phyloP scores from a whole-genome alignment of 2,888 invertebrate genomes.

The Acanthoscelides obtectus region DNA sequence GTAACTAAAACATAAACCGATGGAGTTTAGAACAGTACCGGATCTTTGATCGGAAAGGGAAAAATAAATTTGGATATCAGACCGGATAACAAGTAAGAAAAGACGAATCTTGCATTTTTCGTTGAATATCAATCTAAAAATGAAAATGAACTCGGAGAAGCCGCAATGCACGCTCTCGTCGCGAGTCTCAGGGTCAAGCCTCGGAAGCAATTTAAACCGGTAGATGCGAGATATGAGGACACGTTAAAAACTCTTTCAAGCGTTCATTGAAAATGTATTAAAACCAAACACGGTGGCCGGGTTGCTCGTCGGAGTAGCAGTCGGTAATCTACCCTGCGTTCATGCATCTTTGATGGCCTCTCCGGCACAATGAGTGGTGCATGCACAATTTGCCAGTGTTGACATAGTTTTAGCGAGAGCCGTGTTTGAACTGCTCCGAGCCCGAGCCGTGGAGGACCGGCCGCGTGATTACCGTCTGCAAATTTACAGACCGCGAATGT shows the following conservation, averaged over 20 bases:
- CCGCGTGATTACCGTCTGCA: constrained; percentile 27
- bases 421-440: constrained; percentile 20
- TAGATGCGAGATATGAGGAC: constrained; percentile 28
- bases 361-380: constrained; percentile 43
- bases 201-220: constrained; percentile 22
- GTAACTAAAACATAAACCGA: no score
- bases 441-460: background rate
- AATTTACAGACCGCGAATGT: constrained; percentile 31
- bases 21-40: no score
- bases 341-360: background rate
- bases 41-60: no score
- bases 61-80: no score
- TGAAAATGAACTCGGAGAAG: background rate
- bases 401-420: constrained; percentile 46
- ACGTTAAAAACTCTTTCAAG: constrained; percentile 39
- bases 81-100: no score
- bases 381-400: constrained; percentile 49
- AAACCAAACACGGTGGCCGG: constrained; percentile 42
- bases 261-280: constrained; percentile 49
- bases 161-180: background rate
- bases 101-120: background rate
- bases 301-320: constrained; percentile 7
- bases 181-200: constrained; percentile 27
- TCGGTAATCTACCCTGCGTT: constrained; percentile 1
- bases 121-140: background rate